A percentile compares a stretch with the other conserved stretches of the same genome.
These are phyloP conservation scores for Pseudomyrmex dendroicus DNA, from an alignment of 1,140 invertebrate species.

Conservation along the genomic window DNA sequence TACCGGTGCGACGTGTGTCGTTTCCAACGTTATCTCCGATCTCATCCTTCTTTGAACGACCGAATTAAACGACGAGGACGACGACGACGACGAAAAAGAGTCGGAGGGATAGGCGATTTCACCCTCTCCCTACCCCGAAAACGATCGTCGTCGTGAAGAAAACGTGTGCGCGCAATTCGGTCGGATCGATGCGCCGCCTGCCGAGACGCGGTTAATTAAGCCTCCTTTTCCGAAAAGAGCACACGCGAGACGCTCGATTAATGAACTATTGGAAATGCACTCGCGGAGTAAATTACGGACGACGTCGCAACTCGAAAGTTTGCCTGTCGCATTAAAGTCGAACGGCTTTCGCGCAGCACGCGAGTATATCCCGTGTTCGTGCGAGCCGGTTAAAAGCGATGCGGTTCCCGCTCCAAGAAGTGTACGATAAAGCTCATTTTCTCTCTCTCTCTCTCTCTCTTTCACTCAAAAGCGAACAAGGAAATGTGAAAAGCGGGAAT, in stretches of 20 bases:
- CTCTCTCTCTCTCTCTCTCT: too few relatives aligned
- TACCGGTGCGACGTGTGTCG: constrained; percentile 38
- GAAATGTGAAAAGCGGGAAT: not conserved
- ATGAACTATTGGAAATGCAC: constrained; percentile 55
- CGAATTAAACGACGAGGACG: constrained; percentile 32
- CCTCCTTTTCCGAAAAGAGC: constrained; percentile 1
- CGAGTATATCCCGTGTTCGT: not conserved
- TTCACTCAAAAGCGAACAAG: not conserved
- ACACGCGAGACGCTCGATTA: constrained; percentile 34
- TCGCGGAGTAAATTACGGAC: constrained; percentile 45
- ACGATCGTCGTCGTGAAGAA: not conserved
- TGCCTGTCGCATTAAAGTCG: constrained; percentile 48
- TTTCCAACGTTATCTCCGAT: constrained; percentile 31
- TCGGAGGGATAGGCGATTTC: not conserved
- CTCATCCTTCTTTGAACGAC: not conserved
- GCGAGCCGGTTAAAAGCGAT: not conserved
- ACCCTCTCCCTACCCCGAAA: not conserved
- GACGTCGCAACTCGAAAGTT: constrained; percentile 50
- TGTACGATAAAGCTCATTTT: constrained; percentile 9
- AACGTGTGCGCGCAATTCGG: not conserved
- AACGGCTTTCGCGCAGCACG: not conserved
- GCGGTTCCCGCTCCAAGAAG: not conserved
- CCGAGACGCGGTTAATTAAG: constrained; percentile 55
- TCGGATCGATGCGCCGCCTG: constrained; percentile 30
- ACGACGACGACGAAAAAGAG: not conserved